Base-by-base conservation (phyloP, 1,140 invertebrate species). In the Rhagoletis zephyria region DNA sequence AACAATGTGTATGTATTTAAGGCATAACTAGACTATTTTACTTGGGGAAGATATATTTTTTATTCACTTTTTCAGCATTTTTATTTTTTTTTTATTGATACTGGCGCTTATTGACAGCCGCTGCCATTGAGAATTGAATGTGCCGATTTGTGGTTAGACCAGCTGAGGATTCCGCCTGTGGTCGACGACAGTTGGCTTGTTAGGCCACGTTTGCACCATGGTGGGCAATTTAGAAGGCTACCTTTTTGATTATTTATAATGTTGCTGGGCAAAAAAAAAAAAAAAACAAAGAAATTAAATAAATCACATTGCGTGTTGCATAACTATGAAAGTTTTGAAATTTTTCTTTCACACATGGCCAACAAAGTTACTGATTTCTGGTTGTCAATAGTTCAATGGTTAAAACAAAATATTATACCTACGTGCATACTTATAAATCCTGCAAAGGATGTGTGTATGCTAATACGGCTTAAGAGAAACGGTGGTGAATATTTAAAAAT, bases 81-180 rank as follows among this genome's bases (percentile, higher is more conserved):
- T 56, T 30, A 30, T 30, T 81, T 19, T 42, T 2, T n/a, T n/a
- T 6, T 63, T 63, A 63, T 63, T 67, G 6, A 81, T 19, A 59
- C 51, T 59, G 9, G 45, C 16, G 16, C 48, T 81, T 81, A 81
- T 81, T 81, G 74, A 81, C 48, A 42, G 45, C 74, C 16, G n/a
- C 74, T 56, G 74, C 56, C 74, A 81, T 12, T 81, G 74, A 48
- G 74, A 81, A 81, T 56, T 81, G 48, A 59, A 81, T 81, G 74
- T 56, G 74, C 74, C 74, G 74, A 81, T 81, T 81, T 81, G 74
- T 81, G 74, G 74, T 81, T 56, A n/a, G 4, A 81, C 74, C 74
- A 81, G 74, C 74, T 81, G 74, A 81, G 74, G 42, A 81, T 81
- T 30, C n/a, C n/a, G 7, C 2, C 16, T 81, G 74, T 56, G 74